Conservation (phyloP, 2,113 vertebrate genomes). For the Trogon melanurus region DNA sequence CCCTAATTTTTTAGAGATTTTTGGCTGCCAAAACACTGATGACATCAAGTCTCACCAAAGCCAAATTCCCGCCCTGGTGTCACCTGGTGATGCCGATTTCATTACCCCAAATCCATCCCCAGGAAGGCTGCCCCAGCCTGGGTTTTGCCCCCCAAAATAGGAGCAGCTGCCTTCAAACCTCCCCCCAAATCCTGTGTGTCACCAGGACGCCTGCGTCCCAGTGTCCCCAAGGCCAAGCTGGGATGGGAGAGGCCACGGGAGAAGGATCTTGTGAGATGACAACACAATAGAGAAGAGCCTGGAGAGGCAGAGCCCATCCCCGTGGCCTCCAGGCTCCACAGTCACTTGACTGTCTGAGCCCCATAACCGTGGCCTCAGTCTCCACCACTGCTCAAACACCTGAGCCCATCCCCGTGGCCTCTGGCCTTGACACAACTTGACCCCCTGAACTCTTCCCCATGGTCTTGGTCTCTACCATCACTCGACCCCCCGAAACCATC, state of each 20-base stretch:
- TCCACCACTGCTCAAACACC: no score
- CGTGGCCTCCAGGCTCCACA: no score
- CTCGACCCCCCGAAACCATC: no score
- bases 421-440: no score
- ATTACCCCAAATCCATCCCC: rapidly evolving
- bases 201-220: rapidly evolving
- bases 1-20: background rate
- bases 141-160: rapidly evolving
- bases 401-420: no score
- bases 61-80: no score
- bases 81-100: rapidly evolving
- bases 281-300: background rate
- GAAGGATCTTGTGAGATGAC: rapidly evolving
- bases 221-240: rapidly evolving
- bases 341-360: no score
- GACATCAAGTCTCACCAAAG: background rate
- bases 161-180: rapidly evolving
- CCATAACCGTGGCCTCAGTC: no score
- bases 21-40: rapidly evolving
- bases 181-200: rapidly evolving
- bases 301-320: no score
- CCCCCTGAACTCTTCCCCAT: background rate
- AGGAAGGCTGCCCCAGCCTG: rapidly evolving
- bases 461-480: background rate
- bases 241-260: rapidly evolving